Evolutionary conservation across 2,113 vertebrate species (phyloP).

Genomic region (Corynorhinus townsendii): DNA sequence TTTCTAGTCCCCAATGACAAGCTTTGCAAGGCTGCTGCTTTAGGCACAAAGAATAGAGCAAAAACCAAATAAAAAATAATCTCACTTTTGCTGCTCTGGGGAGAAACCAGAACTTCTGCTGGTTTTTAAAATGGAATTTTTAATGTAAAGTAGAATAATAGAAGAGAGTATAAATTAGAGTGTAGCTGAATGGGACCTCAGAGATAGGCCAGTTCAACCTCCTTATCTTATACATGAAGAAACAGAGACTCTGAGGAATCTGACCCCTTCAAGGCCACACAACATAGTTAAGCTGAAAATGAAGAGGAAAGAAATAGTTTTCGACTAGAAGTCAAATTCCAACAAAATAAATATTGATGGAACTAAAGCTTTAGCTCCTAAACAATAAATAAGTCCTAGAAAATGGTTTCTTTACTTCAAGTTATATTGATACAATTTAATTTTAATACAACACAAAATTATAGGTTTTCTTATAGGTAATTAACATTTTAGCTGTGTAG

Average conservation of each 20-base stretch:
- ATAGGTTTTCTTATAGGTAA: background rate
- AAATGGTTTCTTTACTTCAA: background rate
- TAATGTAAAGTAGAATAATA: constrained; percentile 6
- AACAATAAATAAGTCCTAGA: background rate
- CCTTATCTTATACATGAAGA: background rate
- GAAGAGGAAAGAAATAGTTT: background rate
- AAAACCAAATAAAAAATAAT: constrained; percentile 1
- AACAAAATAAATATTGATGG: background rate
- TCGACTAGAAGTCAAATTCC: background rate
- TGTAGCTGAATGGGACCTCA: background rate
- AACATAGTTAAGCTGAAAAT: background rate
- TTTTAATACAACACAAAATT: background rate
- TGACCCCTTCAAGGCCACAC: background rate
- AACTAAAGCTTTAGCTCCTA: background rate
- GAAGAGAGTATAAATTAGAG: background rate
- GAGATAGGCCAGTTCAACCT: background rate
- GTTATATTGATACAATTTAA: background rate
- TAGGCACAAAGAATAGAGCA: background rate
- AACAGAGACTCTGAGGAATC: background rate
- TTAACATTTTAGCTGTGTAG: background rate
- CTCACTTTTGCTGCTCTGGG: background rate
- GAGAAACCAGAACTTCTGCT: background rate
- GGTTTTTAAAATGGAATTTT: background rate
- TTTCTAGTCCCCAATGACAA: constrained; percentile 24
- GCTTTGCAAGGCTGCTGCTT: constrained; percentile 29